Percentiles rank a stretch among this genome's conserved stretches.
Evolutionary conservation across 2,888 invertebrate genomes (phyloP).

Genomic region (Nasonovia ribisnigri): DNA sequence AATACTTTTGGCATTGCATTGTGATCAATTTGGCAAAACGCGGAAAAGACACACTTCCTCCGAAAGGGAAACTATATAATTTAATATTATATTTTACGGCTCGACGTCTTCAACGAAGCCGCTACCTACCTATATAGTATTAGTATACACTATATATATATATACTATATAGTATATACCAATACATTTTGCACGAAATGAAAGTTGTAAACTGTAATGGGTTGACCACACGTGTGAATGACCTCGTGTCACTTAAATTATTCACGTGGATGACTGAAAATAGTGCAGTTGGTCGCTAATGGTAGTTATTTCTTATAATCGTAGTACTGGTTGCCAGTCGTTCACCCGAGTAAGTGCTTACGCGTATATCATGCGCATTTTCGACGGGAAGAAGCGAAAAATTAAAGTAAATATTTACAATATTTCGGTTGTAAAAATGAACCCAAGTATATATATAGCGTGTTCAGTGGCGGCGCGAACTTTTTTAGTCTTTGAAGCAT

Average conservation of each 20-base stretch:
- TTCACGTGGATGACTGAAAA: conserved; percentile 26
- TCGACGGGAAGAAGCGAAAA: neutral
- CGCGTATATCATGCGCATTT: neutral
- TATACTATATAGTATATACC: too few species aligned
- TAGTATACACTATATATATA: too few species aligned
- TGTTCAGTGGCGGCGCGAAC: too few species aligned
- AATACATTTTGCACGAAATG: conserved; percentile 43
- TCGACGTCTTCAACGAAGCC: conserved; percentile 18
- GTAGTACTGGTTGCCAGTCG: conserved; percentile 35
- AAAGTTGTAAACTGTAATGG: conserved; percentile 7
- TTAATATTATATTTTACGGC: neutral
- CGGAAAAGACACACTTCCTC: conserved; percentile 42
- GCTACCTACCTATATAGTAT: too few species aligned
- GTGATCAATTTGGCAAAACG: conserved; percentile 43
- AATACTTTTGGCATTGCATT: conserved; percentile 52
- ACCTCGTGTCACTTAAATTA: conserved; percentile 40
- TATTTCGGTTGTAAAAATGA: neutral
- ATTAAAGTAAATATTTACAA: conserved; percentile 39
- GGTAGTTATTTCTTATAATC: conserved; percentile 14
- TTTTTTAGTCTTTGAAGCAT: too few species aligned
- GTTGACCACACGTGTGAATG: conserved; percentile 23
- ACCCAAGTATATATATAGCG: neutral
- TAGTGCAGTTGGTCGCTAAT: neutral
- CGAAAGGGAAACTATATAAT: conserved; percentile 39
- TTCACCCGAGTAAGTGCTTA: conserved; percentile 21